A percentile compares a stretch with the other conserved stretches of the same genome.
These are phyloP conservation scores for Carabus problematicus DNA, from an alignment of 2,888 invertebrate species.

Conservation along the genomic window DNA sequence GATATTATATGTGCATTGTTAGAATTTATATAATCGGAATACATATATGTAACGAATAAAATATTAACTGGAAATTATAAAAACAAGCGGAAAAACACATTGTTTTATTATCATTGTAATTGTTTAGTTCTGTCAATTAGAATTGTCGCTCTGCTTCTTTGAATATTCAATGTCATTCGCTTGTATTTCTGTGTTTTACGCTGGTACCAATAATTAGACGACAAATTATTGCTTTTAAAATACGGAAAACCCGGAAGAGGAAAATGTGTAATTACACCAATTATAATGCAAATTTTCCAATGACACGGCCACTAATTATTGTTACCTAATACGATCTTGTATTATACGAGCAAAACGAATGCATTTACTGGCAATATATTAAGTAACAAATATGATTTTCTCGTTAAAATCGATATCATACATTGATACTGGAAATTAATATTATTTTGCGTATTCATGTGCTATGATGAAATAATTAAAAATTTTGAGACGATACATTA, in stretches of 20 bases:
- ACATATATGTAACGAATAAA: too few relatives aligned
- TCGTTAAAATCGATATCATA: not conserved
- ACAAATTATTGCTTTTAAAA: constrained; percentile 4
- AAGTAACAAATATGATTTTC: not conserved
- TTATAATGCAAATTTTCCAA: not conserved
- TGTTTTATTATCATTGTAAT: too few relatives aligned
- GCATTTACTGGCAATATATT: not conserved
- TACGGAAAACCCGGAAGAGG: constrained; percentile 6
- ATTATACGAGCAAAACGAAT: constrained; percentile 1
- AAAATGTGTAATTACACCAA: not conserved
- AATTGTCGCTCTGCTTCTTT: constrained; percentile 2
- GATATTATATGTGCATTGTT: too few relatives aligned
- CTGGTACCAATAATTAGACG: constrained; percentile 13
- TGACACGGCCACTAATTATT: not conserved
- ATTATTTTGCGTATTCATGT: not conserved
- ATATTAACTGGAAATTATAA: too few relatives aligned
- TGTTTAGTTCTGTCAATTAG: not conserved
- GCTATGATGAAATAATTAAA: constrained; percentile 29
- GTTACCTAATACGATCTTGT: not conserved
- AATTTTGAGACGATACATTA: constrained; percentile 32
- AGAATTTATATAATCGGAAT: too few relatives aligned
- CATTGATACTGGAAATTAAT: too few relatives aligned
- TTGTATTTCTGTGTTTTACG: not conserved
- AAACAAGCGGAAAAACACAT: too few relatives aligned
- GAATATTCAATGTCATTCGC: constrained; percentile 6